phyloP scores from a whole-genome alignment of 2,888 invertebrate species.

The Zhuqinia jingwanae region DNA sequence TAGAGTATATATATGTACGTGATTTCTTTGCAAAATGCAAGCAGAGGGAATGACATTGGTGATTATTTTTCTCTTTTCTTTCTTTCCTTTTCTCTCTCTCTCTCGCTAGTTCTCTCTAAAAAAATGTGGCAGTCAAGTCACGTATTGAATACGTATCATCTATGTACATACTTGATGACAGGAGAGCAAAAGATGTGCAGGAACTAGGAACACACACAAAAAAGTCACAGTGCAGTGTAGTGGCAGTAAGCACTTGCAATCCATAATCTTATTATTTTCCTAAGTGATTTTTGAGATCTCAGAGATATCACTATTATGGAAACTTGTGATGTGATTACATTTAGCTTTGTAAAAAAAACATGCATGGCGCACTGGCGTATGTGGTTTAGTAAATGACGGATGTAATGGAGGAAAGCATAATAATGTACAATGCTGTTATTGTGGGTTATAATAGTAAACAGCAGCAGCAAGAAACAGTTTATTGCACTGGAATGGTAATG shows the following conservation, averaged over 20 bases:
- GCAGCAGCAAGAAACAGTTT: neutral
- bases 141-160: constrained; percentile 46
- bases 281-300: neutral
- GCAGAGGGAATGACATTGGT: neutral
- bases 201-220: neutral
- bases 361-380: neutral
- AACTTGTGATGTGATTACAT: neutral
- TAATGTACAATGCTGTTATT: constrained; percentile 15
- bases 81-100: neutral
- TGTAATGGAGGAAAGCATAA: constrained; percentile 17
- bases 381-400: neutral
- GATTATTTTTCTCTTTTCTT: constrained; percentile 35
- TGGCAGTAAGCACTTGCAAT: constrained; percentile 10
- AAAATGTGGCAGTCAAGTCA: constrained; percentile 48
- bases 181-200: neutral
- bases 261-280: constrained; percentile 11
- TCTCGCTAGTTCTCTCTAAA: neutral
- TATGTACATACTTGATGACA: constrained; percentile 13
- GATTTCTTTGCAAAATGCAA: constrained; percentile 28
- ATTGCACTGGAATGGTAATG: constrained; percentile 4
- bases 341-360: neutral
- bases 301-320: neutral
- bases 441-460: neutral
- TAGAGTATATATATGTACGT: constrained; percentile 21
- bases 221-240: too few species aligned